These are phyloP conservation scores for Tapirus terrestris DNA, from an alignment of 2,113 vertebrate genomes.

Conservation along the genomic window DNA sequence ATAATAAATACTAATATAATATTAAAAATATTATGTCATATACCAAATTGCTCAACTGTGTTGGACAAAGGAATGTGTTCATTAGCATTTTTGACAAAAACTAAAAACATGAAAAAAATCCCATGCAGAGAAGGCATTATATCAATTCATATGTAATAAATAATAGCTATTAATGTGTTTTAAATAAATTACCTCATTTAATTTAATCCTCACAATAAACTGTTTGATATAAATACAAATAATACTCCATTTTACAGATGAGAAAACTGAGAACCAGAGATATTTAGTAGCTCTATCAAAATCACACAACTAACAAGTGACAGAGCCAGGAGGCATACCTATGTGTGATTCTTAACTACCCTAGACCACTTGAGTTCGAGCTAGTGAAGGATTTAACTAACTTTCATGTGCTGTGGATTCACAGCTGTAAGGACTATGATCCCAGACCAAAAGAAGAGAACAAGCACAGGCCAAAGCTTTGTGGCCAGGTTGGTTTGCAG, in stretches of 20 bases:
- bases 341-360: not conserved
- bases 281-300: not conserved
- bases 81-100: conserved; percentile 14
- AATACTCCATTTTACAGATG: conserved; percentile 37
- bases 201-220: not conserved
- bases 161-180: conserved; percentile 26
- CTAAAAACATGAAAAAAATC: not conserved
- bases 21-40: not conserved
- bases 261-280: not conserved
- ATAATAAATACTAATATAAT: not conserved
- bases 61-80: conserved; percentile 9
- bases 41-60: not conserved
- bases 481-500: not conserved
- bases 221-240: not conserved
- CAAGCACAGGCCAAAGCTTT: not conserved
- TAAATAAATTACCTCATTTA: conserved; percentile 16
- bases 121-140: not conserved
- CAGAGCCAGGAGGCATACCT: not conserved
- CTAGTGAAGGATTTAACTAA: not conserved
- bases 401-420: not conserved
- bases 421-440: not conserved
- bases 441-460: not conserved
- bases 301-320: not conserved
- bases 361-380: not conserved
- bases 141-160: not conserved